These are phyloP conservation scores for Struthidea cinerea DNA, from an alignment of 2,113 vertebrate genomes.

Conservation along the genomic window DNA sequence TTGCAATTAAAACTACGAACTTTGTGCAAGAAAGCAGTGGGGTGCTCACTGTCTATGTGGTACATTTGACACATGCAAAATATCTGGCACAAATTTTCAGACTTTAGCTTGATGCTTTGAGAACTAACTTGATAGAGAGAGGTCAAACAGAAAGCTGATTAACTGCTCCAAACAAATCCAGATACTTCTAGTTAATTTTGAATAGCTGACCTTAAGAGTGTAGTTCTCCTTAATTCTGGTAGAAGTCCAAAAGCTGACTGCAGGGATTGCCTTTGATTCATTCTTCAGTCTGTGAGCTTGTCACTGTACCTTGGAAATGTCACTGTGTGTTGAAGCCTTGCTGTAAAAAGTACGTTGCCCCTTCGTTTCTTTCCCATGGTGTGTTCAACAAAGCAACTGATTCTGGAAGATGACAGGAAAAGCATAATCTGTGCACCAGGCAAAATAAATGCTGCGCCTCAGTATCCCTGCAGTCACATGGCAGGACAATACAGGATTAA, in stretches of 20 bases:
- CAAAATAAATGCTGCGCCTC: constrained; percentile 36
- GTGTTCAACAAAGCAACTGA: not conserved
- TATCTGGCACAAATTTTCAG: not conserved
- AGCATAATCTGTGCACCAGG: not conserved
- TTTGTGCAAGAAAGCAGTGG: not conserved
- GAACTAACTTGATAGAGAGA: not conserved
- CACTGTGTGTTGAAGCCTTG: not conserved
- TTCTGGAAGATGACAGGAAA: not conserved
- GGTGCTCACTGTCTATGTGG: not conserved
- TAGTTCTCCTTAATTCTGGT: not conserved
- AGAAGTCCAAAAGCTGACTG: not conserved
- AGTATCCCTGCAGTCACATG: constrained; percentile 60
- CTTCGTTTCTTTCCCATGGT: not conserved
- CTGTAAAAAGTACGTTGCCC: not conserved
- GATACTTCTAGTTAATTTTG: not conserved
- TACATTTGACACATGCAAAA: not conserved
- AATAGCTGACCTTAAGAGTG: constrained; percentile 21
- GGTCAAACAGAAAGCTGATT: not conserved
- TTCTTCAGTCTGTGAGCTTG: constrained; percentile 14
- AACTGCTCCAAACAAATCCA: not conserved
- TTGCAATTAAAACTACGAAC: not conserved
- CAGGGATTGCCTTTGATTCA: constrained; percentile 24
- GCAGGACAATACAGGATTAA: constrained; percentile 66
- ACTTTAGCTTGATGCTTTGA: not conserved
- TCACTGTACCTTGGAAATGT: not conserved